Percentiles rank a stretch among this genome's conserved stretches.
Evolutionary conservation across 2,888 invertebrate species (phyloP).

Genomic region (Marasmarcha lunaedactyla): DNA sequence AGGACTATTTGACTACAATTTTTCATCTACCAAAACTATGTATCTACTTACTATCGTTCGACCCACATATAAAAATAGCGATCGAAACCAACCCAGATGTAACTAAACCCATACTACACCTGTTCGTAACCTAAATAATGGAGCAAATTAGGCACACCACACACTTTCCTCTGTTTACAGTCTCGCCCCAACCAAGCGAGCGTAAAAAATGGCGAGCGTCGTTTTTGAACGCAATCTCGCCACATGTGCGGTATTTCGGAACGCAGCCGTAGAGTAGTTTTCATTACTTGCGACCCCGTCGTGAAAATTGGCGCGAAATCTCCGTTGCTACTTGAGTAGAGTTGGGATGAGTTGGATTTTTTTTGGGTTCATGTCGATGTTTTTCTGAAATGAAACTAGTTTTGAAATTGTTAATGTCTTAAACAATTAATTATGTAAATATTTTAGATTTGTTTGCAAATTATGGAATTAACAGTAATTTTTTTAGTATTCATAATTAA

Average conservation of each 20-base stretch:
- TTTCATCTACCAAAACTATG: too few relatives aligned
- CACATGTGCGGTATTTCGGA: conserved; percentile 39
- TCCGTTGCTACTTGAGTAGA: conserved; percentile 12
- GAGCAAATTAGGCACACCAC: neutral
- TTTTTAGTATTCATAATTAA: too few relatives aligned
- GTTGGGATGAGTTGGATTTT: conserved; percentile 1
- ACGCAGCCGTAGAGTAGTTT: conserved; percentile 23
- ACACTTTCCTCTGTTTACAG: neutral
- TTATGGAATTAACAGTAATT: too few relatives aligned
- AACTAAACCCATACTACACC: neutral
- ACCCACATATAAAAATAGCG: too few relatives aligned
- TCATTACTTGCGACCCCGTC: conserved; percentile 44
- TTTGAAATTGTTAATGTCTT: too few relatives aligned
- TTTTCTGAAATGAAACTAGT: too few relatives aligned
- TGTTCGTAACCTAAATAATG: neutral
- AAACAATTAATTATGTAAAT: too few relatives aligned
- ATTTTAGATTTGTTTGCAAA: too few relatives aligned
- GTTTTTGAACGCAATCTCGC: conserved; percentile 41
- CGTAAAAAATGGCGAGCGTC: conserved; percentile 31
- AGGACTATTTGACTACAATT: too few relatives aligned
- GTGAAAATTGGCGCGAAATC: conserved; percentile 43
- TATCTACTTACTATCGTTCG: too few relatives aligned
- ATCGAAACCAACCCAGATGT: too few relatives aligned
- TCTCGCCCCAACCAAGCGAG: conserved; percentile 30
- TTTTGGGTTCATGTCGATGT: too few relatives aligned